A percentile compares a stretch with the other conserved stretches of the same genome.
Conservation (phyloP, 2,888 invertebrate species). For the Drosophila suboccidentalis region DNA sequence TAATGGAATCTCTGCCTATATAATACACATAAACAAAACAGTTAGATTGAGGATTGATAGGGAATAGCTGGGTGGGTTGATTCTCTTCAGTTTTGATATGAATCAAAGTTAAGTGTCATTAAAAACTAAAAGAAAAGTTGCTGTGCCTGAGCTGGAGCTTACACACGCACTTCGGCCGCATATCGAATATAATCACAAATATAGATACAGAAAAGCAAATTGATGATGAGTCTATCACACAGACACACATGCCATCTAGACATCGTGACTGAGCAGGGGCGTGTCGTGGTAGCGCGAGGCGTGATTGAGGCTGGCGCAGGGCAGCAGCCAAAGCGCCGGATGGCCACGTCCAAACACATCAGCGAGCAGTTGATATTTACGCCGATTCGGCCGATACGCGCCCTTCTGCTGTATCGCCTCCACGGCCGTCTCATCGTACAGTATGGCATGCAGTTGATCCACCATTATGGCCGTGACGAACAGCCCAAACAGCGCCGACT, state of each 20-base stretch:
- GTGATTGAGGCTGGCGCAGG: constrained; percentile 87
- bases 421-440: constrained; percentile 93
- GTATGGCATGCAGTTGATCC: constrained; percentile 94
- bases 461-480: constrained; percentile 95
- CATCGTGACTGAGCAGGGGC: constrained; percentile 85
- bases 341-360: constrained; percentile 93
- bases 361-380: constrained; percentile 89
- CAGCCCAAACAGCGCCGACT: constrained; percentile 93
- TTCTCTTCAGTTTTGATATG: neutral
- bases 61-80: constrained; percentile 27
- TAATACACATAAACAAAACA: constrained; percentile 54
- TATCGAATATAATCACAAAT: constrained; percentile 10
- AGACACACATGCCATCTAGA: constrained; percentile 62
- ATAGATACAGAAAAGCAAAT: constrained; percentile 26
- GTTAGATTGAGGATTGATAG: neutral
- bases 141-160: no score
- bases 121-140: constrained; percentile 6
- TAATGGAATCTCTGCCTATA: constrained; percentile 51
- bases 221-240: constrained; percentile 33
- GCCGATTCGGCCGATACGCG: constrained; percentile 88
- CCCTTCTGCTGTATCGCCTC: constrained; percentile 91
- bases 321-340: constrained; percentile 90
- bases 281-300: constrained; percentile 84
- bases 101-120: neutral
- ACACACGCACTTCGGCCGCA: no score